Conservation (phyloP, 2,797 vertebrate genomes). For the Nyctibius grandis region DNA sequence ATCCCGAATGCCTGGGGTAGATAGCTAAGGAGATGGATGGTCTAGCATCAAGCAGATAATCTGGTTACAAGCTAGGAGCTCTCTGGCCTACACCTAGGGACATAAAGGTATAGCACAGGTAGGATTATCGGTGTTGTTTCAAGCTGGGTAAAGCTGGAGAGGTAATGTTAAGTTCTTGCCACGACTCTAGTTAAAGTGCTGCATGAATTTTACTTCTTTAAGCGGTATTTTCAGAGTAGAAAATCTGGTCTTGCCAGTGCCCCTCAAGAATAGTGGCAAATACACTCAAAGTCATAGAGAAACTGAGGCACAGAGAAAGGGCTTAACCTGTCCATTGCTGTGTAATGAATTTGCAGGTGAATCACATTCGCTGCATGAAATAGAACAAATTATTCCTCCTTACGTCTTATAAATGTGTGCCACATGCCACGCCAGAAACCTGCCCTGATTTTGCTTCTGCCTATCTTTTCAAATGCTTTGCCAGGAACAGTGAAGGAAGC, state of each 20-base stretch:
- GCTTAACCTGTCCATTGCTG: background rate
- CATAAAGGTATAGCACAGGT: background rate
- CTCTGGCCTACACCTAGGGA: background rate
- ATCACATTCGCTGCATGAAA: background rate
- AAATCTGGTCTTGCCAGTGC: background rate
- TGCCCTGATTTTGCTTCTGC: background rate
- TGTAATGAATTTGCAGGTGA: background rate
- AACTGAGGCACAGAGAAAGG: background rate
- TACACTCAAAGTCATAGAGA: background rate
- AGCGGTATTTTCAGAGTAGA: background rate
- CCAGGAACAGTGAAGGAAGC: background rate
- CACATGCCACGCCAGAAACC: background rate
- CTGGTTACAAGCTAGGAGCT: background rate
- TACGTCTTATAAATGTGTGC: background rate
- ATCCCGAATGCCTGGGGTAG: background rate
- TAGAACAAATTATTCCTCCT: background rate
- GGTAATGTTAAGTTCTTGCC: background rate
- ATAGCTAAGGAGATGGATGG: accelerated
- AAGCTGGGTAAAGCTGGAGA: background rate
- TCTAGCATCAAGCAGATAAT: background rate
- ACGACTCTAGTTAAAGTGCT: background rate
- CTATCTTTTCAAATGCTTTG: background rate
- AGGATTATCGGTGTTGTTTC: background rate
- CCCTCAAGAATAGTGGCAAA: background rate
- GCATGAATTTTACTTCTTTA: background rate